Conservation (phyloP, 2,797 vertebrate species). For the Neosalanx taihuensis region DNA sequence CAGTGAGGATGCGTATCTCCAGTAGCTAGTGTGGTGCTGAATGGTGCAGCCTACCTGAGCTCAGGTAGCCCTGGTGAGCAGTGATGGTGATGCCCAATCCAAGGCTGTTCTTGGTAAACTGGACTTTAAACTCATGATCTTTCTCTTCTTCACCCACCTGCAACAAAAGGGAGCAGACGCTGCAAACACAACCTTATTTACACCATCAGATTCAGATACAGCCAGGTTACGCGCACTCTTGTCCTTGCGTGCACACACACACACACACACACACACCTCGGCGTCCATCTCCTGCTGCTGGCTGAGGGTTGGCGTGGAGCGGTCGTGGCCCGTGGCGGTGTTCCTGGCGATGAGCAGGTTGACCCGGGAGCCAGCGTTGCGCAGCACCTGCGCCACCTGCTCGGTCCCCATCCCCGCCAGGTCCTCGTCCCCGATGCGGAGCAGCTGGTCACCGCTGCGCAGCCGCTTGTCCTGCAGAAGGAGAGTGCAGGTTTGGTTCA, state of each 20-base stretch:
- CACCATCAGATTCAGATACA: constrained; percentile 9
- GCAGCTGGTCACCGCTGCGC: constrained; percentile 86
- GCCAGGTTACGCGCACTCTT: constrained; percentile 1
- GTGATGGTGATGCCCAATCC: constrained; percentile 90
- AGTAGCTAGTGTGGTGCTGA: too few species aligned
- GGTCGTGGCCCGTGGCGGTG: constrained; percentile 65
- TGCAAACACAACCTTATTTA: neutral
- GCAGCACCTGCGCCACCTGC: constrained; percentile 85
- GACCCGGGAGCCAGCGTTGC: constrained; percentile 85
- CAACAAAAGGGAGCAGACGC: constrained; percentile 34
- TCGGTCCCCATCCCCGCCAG: constrained; percentile 88
- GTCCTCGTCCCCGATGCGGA: constrained; percentile 89
- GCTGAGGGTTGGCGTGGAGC: constrained; percentile 43
- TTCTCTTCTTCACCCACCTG: constrained; percentile 66
- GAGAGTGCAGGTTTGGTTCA: too few species aligned
- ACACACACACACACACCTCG: constrained; percentile 43
- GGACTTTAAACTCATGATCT: constrained; percentile 76
- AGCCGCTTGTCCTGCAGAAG: constrained; percentile 81
- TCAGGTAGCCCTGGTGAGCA: constrained; percentile 85
- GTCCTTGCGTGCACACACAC: neutral
- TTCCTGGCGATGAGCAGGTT: constrained; percentile 89
- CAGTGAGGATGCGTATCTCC: too few species aligned
- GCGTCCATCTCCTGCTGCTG: constrained; percentile 67
- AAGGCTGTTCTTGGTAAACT: constrained; percentile 86
- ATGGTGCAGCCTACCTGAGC: constrained; percentile 75